Evolutionary conservation across 2,888 invertebrate species (phyloP), one percentile per base, ranked within the genome.

Genomic region (Aleiodes alternator): DNA sequence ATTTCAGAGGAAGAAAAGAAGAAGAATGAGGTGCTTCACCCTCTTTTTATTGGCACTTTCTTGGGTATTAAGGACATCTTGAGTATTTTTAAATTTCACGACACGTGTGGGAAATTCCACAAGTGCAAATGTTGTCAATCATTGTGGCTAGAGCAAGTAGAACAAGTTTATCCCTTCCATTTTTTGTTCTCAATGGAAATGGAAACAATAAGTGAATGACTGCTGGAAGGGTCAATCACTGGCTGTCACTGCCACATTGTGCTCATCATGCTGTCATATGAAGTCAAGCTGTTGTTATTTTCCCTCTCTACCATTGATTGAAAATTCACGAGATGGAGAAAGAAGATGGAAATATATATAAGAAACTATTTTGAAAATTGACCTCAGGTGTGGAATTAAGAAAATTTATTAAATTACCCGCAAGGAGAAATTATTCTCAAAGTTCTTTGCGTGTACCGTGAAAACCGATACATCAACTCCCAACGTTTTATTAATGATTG

Each of bases 211-310:
- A 14, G 50, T 14, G 34, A 57, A 72, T 50, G 51, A 51, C n/a
- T 59, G 69, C 69, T 76, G 38, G 72, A 72, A 73, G 73, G 74
- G 79, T 71, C 43, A 70, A 38, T 34, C 34, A 53, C 11, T 12
- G 31, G 76, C 77, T 82, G 84, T 85, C 85, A 84, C 78, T 77
- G 84, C 79, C 87, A 87, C 85, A 88, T 86, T 88, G 87, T 80
- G 83, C 84, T 79, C 82, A 82, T 85, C 83, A 82, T 84, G 83
- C 82, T 84, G 68, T 51, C 79, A 84, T 82, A 80, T 84, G 84
- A 82, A 80, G 82, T 84, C 83, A 84, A 43, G 78, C 81, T 82
- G 79, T 81, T 76, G 78, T 78, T 55, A 55, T 29, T 9, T 55
- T 55, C 23, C 8, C 23, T 3, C 16, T 55, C 55, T 23, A 16